These are phyloP conservation scores for Serrognathus titanus DNA, from an alignment of 2,888 invertebrate genomes.

Conservation along the genomic window DNA sequence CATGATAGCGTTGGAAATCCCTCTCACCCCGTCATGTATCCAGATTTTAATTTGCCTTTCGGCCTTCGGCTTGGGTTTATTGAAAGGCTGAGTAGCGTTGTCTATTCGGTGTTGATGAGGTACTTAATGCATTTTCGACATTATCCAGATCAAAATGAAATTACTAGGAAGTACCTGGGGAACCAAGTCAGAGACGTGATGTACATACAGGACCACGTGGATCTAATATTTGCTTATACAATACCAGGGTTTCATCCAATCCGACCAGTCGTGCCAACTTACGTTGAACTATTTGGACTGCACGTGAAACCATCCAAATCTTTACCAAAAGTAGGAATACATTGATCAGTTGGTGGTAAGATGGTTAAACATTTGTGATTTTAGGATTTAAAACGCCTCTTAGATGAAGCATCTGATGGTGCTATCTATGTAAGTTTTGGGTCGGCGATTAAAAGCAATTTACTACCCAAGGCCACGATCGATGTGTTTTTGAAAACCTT, in stretches of 20 bases:
- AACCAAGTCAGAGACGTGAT: neutral
- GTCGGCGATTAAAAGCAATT: slow-evolving; percentile 33
- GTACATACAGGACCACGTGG: slow-evolving; percentile 6
- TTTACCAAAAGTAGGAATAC: slow-evolving; percentile 18
- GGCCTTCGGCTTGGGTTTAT: neutral
- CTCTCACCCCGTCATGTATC: slow-evolving; percentile 29
- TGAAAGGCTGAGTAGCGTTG: slow-evolving; percentile 2
- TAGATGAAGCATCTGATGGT: slow-evolving; percentile 33
- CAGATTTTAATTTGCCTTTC: slow-evolving; percentile 22
- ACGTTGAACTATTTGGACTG: slow-evolving; percentile 21
- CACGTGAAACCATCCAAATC: slow-evolving; percentile 17
- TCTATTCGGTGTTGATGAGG: neutral
- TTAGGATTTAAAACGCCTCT: slow-evolving; percentile 33
- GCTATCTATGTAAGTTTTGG: slow-evolving; percentile 41
- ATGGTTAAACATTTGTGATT: neutral
- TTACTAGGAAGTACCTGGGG: slow-evolving; percentile 5
- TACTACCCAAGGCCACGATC: slow-evolving; percentile 27
- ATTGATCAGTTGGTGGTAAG: neutral
- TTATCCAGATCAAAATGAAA: neutral
- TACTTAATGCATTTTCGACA: neutral
- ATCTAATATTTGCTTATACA: slow-evolving; percentile 21
- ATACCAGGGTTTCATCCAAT: slow-evolving; percentile 20
- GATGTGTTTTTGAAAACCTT: slow-evolving; percentile 33
- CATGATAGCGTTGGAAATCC: slow-evolving; percentile 32
- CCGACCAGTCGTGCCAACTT: slow-evolving; percentile 20